Evolutionary conservation across 2,797 vertebrate species (phyloP), one percentile per base, ranked within the genome.

Genomic region (Spondyliosoma cantharus): DNA sequence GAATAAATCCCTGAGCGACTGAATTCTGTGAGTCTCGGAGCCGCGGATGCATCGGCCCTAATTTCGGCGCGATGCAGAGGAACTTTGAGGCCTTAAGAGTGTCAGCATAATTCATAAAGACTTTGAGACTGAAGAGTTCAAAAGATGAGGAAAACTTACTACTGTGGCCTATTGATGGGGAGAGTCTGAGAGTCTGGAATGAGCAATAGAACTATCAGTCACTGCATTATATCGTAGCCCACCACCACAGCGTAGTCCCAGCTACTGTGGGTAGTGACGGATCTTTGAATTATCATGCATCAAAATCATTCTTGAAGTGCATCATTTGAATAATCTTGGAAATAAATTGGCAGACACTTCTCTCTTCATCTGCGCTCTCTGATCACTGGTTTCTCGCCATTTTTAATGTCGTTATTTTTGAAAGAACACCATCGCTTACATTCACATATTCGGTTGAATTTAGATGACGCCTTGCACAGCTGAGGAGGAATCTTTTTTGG

Each of bases 61-160:
- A 76, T 90, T 86, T 88, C 69, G 75, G 85, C 72, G 62, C 48
- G 71, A 83, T 71, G 65, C 59, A 66, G 78, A 17, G 68, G 46
- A 82, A 76, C 64, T 88, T 81, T 71, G 70, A 84, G 37, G 83
- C 25, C 45, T 83, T 67, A 58, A 66, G 64, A 83, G 71, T 24
- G 75, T 90, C 79, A 72, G 82, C 86, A 90, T 87, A 87, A 86
- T 91, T 90, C 66, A 86, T 87, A 68, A 78, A 67, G 56, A 76
- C 52, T 63, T 65, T 76, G 32, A 77, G 68, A 72, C 50, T 63
- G 52, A 63, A 19, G 19, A 88, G 76, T 80, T 90, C 60, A 78
- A 83, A 87, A 74, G 61, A 83, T 65, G 20, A 37, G 68, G 71
- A 82, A 84, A 80, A 81, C 49, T 62, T 59, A 60, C 27, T 6